Evolutionary conservation across 2,888 invertebrate species (phyloP).

Genomic region (Stegophylla sp.): DNA sequence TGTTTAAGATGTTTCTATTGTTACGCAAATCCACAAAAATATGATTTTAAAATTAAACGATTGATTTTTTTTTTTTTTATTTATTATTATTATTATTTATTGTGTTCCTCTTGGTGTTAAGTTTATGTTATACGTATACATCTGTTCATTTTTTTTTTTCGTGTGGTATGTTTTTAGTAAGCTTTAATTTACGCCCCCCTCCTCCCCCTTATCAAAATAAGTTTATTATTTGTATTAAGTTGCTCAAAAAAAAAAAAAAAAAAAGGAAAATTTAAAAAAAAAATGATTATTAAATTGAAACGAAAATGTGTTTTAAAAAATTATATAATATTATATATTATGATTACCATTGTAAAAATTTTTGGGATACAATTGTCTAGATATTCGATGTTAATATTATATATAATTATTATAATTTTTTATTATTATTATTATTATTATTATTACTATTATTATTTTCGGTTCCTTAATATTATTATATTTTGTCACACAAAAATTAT

Average conservation of each 20-base stretch:
- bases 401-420: slow-evolving; percentile 11
- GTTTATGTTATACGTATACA: slow-evolving; percentile 53
- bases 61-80: slow-evolving; percentile 23
- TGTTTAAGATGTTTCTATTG: slow-evolving; percentile 43
- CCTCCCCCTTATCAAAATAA: slow-evolving; percentile 13
- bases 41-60: slow-evolving; percentile 26
- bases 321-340: slow-evolving; percentile 35
- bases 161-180: slow-evolving; percentile 44
- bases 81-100: not conserved
- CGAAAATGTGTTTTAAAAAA: slow-evolving; percentile 49
- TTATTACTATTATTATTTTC: slow-evolving; percentile 39
- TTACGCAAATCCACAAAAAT: slow-evolving; percentile 35
- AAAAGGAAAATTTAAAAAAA: slow-evolving; percentile 10
- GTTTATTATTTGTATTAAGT: slow-evolving; percentile 54
- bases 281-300: slow-evolving; percentile 32
- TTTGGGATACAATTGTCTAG: slow-evolving; percentile 45
- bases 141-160: slow-evolving; percentile 50
- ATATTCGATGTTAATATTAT: slow-evolving; percentile 50
- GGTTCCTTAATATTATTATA: slow-evolving; percentile 56
- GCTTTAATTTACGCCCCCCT: not conserved
- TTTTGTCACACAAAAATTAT: slow-evolving; percentile 49
- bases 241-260: slow-evolving; percentile 47
- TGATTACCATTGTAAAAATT: slow-evolving; percentile 45
- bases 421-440: slow-evolving; percentile 18
- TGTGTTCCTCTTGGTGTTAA: slow-evolving; percentile 50